Evolutionary conservation across 2,797 vertebrate species (phyloP).

Genomic region (Enteromius anoplus): DNA sequence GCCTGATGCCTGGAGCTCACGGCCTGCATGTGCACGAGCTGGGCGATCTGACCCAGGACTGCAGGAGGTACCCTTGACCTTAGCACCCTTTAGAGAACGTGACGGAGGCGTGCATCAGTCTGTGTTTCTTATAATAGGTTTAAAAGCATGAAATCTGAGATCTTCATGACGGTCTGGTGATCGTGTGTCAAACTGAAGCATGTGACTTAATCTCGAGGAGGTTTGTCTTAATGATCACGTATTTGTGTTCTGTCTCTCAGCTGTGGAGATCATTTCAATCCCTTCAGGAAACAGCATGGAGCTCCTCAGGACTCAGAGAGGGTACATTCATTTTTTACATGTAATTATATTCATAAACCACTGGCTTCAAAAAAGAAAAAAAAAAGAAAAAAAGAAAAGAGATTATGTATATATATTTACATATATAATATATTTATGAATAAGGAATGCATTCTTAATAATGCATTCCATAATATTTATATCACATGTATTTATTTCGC

Average conservation of each 20-base stretch:
- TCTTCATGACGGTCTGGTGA: neutral
- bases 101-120: neutral
- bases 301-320: slow-evolving; percentile 80
- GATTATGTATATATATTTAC: neutral
- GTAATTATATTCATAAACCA: neutral
- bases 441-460: neutral
- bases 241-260: slow-evolving; percentile 68
- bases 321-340: slow-evolving; percentile 63
- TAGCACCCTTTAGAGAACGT: neutral
- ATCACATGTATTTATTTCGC: neutral
- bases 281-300: slow-evolving; percentile 80
- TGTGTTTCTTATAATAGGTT: neutral
- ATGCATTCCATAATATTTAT: neutral
- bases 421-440: neutral
- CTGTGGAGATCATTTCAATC: slow-evolving; percentile 91
- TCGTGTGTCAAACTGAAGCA: neutral
- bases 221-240: neutral
- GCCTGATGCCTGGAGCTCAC: slow-evolving; percentile 83
- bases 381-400: neutral
- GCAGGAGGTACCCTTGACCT: slow-evolving; percentile 77
- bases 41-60: slow-evolving; percentile 84
- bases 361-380: neutral
- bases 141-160: neutral
- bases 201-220: neutral
- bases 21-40: slow-evolving; percentile 88